Evolutionary conservation across 2,113 vertebrate genomes (phyloP).

Genomic region (Setophaga coronata): DNA sequence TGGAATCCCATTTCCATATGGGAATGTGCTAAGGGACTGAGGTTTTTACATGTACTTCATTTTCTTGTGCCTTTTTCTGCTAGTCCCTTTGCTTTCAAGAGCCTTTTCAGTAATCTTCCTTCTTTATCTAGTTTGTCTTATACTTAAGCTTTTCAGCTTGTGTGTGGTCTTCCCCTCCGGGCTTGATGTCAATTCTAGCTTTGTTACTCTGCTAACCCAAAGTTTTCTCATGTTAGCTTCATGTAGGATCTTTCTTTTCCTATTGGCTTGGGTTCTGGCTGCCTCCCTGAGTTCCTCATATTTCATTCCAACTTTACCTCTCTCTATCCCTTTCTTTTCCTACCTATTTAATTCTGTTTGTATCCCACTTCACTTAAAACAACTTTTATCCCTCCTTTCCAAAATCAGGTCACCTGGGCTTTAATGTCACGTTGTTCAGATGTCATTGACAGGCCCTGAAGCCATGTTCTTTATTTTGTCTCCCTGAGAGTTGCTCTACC

Average conservation of each 20-base stretch:
- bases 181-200: background rate
- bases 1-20: background rate
- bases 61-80: background rate
- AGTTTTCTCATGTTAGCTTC: background rate
- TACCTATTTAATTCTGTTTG: background rate
- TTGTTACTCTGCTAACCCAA: background rate
- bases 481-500: background rate
- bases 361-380: background rate
- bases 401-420: background rate
- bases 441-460: background rate
- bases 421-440: fast-evolving
- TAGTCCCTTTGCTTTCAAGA: background rate
- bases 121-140: background rate
- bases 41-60: background rate
- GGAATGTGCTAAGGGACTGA: fast-evolving
- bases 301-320: background rate
- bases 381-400: background rate
- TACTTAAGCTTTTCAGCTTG: background rate
- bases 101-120: background rate
- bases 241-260: background rate
- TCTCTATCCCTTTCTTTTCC: background rate
- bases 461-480: background rate
- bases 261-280: background rate
- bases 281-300: background rate
- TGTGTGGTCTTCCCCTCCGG: background rate